These are phyloP conservation scores for Drosophila mercatorum DNA, from an alignment of 2,888 invertebrate species.

Conservation along the genomic window DNA sequence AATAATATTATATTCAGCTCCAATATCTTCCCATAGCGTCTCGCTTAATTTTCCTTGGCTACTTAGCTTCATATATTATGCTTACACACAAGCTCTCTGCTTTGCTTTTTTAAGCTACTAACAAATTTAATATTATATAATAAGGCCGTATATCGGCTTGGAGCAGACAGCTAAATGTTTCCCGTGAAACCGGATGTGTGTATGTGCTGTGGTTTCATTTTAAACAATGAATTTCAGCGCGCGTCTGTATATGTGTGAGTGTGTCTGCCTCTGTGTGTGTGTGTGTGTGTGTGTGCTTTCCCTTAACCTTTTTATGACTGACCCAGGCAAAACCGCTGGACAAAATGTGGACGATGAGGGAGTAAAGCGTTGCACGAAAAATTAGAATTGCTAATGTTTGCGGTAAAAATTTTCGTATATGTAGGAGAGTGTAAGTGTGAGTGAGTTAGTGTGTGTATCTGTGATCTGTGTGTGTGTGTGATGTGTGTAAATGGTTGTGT, in stretches of 20 bases:
- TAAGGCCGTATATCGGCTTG: slow-evolving; percentile 20
- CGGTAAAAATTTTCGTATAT: slow-evolving; percentile 62
- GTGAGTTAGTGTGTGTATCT: slow-evolving; percentile 10
- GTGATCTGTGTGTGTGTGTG: slow-evolving; percentile 22
- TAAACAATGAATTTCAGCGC: slow-evolving; percentile 63
- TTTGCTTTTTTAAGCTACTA: slow-evolving; percentile 3
- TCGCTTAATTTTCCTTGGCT: background rate
- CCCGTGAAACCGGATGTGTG: slow-evolving; percentile 69
- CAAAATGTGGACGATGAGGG: slow-evolving; percentile 42
- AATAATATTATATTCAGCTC: too few species aligned
- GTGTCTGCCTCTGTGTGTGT: slow-evolving; percentile 6
- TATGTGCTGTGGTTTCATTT: slow-evolving; percentile 66
- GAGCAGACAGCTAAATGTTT: slow-evolving; percentile 65
- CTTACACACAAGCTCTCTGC: background rate
- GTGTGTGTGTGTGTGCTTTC: slow-evolving; percentile 38
- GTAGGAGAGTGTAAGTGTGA: slow-evolving; percentile 1
- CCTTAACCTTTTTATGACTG: slow-evolving; percentile 73
- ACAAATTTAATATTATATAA: slow-evolving; percentile 26
- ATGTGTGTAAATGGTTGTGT: slow-evolving; percentile 23
- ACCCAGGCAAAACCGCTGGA: slow-evolving; percentile 62
- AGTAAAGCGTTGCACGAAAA: slow-evolving; percentile 62
- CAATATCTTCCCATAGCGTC: background rate
- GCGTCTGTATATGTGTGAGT: background rate
- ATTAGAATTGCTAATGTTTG: slow-evolving; percentile 74
- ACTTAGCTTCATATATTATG: background rate